phyloP scores from a whole-genome alignment of 2,888 invertebrate genomes.

The Nemotelus pantherinus region DNA sequence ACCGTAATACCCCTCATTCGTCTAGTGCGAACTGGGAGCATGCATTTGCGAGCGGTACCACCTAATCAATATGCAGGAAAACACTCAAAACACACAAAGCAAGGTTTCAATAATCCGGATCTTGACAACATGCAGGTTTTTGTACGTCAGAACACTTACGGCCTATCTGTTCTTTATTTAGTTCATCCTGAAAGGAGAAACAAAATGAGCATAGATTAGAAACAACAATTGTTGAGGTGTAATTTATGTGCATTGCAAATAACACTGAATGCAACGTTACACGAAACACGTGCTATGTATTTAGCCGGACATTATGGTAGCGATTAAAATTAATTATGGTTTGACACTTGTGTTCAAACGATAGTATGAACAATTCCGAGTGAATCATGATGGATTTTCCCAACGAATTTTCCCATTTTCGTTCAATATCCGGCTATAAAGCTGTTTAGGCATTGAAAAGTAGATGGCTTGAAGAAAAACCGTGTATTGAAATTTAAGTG shows the following conservation, averaged over 20 bases:
- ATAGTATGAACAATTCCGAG: no score
- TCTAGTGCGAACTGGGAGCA: no score
- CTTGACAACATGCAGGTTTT: background rate
- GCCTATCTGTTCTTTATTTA: constrained; percentile 79
- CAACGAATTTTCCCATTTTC: no score
- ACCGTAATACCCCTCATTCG: background rate
- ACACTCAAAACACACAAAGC: constrained; percentile 12
- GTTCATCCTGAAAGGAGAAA: constrained; percentile 73
- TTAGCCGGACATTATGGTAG: background rate
- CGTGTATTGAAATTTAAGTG: no score
- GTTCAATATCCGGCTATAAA: no score
- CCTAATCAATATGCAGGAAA: constrained; percentile 22
- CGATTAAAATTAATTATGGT: no score
- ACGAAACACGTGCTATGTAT: background rate
- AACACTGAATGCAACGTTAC: background rate
- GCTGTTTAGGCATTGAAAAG: no score
- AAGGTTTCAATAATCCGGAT: constrained; percentile 14
- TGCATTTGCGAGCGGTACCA: background rate
- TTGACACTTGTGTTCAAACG: no score
- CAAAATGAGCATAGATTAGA: constrained; percentile 33
- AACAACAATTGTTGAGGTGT: background rate
- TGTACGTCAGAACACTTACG: constrained; percentile 69
- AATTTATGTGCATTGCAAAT: constrained; percentile 32
- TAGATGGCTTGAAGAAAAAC: no score
- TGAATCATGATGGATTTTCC: no score